Percentiles rank a stretch among this genome's conserved stretches.
Evolutionary conservation across 2,888 invertebrate species (phyloP).

Genomic region (Pristionchus exspectatus): DNA sequence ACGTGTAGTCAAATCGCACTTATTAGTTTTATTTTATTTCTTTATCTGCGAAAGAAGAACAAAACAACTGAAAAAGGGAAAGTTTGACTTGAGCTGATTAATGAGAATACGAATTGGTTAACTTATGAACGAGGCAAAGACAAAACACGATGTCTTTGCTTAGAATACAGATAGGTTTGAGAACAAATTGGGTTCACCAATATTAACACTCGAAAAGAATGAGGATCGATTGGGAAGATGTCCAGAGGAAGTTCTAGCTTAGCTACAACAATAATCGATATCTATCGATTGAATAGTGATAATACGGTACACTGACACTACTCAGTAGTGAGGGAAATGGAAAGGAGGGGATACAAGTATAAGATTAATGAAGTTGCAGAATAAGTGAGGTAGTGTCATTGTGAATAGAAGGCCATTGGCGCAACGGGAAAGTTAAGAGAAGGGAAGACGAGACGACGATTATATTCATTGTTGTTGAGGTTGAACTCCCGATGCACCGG

Average conservation of each 20-base stretch:
- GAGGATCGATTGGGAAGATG: conserved; percentile 30
- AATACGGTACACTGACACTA: conserved; percentile 23
- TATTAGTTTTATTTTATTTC: not conserved
- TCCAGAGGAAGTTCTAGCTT: conserved; percentile 18
- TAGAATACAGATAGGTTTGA: not conserved
- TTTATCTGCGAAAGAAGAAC: conserved; percentile 25
- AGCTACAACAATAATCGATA: conserved; percentile 14
- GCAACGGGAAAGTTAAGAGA: not conserved
- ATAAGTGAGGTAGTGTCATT: conserved; percentile 26
- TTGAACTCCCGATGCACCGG: conserved; percentile 13
- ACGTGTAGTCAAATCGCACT: not conserved
- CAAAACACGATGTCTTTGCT: not conserved
- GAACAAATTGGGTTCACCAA: conserved; percentile 13
- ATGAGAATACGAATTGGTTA: not conserved
- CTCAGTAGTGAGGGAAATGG: conserved; percentile 39
- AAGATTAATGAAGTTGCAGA: not conserved
- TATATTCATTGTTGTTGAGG: not conserved
- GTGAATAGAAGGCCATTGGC: not conserved
- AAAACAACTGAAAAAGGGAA: not conserved
- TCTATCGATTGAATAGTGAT: not conserved
- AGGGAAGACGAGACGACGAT: not conserved
- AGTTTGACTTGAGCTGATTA: not conserved
- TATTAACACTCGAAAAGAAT: conserved; percentile 4
- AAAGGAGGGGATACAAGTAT: not conserved
- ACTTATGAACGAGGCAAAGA: not conserved